Conservation (phyloP, 2,797 vertebrate genomes). For the Sebastes kiyomatsui region DNA sequence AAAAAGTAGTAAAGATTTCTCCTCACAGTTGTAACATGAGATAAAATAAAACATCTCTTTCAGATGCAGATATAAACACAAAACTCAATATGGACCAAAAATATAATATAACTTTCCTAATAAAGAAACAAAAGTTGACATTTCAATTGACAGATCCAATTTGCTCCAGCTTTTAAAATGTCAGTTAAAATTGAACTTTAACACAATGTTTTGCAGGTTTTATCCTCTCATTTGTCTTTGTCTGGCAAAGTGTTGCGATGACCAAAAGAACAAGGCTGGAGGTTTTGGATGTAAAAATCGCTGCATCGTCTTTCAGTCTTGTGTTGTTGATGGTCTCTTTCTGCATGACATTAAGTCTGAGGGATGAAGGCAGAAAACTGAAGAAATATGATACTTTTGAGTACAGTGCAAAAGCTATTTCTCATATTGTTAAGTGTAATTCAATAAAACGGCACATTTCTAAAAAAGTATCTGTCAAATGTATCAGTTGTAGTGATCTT, state of each 20-base stretch:
- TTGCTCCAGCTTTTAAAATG: neutral
- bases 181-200: neutral
- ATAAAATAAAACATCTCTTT: neutral
- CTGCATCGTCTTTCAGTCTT: neutral
- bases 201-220: neutral
- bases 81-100: neutral
- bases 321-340: no score
- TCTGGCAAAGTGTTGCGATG: no score
- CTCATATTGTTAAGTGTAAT: fast-evolving
- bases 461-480: neutral
- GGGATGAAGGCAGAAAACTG: no score
- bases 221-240: no score
- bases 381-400: no score
- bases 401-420: no score
- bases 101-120: neutral
- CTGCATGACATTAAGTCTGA: no score
- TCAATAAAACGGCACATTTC: neutral
- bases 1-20: neutral
- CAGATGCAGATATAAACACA: neutral
- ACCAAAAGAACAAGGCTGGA: neutral
- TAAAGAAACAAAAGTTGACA: neutral
- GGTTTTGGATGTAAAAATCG: neutral
- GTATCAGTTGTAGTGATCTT: neutral
- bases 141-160: neutral
- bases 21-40: neutral